Evolutionary conservation across 2,113 vertebrate species (phyloP).

Genomic region (Tiliqua scincoides): DNA sequence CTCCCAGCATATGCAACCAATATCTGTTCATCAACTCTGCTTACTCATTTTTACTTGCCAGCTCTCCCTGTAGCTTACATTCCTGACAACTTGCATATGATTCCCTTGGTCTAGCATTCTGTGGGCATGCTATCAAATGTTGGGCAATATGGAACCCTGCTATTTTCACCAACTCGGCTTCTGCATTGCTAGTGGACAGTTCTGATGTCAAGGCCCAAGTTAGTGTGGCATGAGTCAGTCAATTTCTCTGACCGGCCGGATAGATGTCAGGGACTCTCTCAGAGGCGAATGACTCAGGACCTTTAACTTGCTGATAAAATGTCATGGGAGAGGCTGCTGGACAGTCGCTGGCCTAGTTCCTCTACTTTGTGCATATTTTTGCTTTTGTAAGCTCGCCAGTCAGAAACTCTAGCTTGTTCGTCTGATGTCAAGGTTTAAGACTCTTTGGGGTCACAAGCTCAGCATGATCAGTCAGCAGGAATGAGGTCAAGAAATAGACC

Average conservation of each 20-base stretch:
- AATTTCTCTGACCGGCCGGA: background rate
- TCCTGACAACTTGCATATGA: background rate
- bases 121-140: background rate
- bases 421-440: slow-evolving; percentile 24
- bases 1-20: background rate
- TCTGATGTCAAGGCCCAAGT: background rate
- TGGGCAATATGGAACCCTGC: background rate
- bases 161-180: background rate
- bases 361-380: background rate
- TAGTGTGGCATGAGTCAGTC: background rate
- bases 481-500: slow-evolving; percentile 7
- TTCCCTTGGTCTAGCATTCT: background rate
- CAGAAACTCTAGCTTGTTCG: background rate
- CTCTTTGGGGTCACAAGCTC: slow-evolving; percentile 19
- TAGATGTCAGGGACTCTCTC: background rate
- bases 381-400: slow-evolving; percentile 3
- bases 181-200: background rate
- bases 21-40: background rate
- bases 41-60: background rate
- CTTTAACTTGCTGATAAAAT: slow-evolving; percentile 20
- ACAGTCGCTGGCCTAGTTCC: background rate
- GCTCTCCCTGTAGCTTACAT: background rate
- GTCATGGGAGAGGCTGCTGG: slow-evolving; percentile 13
- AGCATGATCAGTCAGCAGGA: background rate
- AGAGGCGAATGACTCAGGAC: slow-evolving; percentile 7